Conservation (phyloP, 2,888 invertebrate species). For the Cosmia trapezina region DNA sequence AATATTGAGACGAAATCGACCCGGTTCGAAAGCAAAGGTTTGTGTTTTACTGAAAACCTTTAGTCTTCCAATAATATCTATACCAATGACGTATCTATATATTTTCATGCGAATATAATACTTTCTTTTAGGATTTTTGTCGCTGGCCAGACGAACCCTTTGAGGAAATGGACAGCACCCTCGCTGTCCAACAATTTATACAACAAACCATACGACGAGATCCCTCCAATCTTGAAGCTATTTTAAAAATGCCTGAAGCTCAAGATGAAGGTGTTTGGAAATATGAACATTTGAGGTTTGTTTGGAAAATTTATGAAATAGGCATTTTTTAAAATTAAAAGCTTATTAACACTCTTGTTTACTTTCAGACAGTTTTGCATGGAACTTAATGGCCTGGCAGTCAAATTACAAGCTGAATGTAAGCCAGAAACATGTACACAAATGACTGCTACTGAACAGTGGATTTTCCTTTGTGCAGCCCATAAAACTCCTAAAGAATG, state of each 20-base stretch:
- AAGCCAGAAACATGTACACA: constrained; percentile 99
- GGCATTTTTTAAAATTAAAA: not conserved
- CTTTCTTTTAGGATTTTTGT: constrained; percentile 95
- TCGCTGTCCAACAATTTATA: constrained; percentile 99
- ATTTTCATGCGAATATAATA: not conserved
- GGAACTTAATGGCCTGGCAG: constrained; percentile 99
- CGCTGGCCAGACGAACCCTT: constrained; percentile 99
- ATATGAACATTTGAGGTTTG: constrained; percentile 98
- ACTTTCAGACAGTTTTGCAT: constrained; percentile 97
- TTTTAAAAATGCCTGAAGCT: constrained; percentile 98
- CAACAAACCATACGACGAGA: constrained; percentile 99
- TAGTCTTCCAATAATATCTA: not conserved
- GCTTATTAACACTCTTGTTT: not conserved
- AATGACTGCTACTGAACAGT: constrained; percentile 99
- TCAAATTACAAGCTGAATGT: constrained; percentile 98
- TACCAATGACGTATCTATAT: not conserved
- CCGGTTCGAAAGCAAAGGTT: constrained; percentile 97
- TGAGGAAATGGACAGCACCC: constrained; percentile 99
- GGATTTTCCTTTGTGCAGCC: constrained; percentile 99
- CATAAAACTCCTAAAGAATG: constrained; percentile 99
- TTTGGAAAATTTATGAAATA: not conserved
- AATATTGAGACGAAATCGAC: constrained; percentile 96
- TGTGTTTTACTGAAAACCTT: not conserved
- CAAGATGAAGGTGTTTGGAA: constrained; percentile 99
- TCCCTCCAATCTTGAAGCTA: constrained; percentile 97